Base-by-base conservation (phyloP, 2,888 invertebrate genomes). In the Mechanitis mazaeus region DNA sequence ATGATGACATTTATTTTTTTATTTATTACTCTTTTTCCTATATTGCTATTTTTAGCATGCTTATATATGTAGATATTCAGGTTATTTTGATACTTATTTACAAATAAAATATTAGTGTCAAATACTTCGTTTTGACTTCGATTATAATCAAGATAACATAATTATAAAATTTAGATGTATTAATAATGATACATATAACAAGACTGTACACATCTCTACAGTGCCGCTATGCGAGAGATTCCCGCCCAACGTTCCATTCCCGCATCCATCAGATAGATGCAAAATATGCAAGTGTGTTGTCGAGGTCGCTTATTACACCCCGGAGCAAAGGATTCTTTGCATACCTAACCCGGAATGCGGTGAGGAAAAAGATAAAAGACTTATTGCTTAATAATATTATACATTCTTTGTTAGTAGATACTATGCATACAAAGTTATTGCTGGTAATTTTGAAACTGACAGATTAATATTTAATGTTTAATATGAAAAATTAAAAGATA, bases 211-310 rank as follows among this genome's bases (percentile, higher is more conserved):
- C 31, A 31, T 63, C 64, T 4, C 58, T 60, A 5, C 75, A 85
- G 85, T 80, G 63, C 77, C 80, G 0, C 63, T 75, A 1, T 86
- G 85, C 58, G 75, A 76, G 45, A 71, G 71, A 42, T 80, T 81
- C 62, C 84, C 83, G 0, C 64, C 69, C 33, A 73, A 81, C 59
- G 80, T 85, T 31, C 38, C 69, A 20, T 83, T 85, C 70, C 81
- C 83, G 0, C 81, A 84, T 63, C 85, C 85, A 0, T 70, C 65
- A n/a, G 79, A 81, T 11, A 53, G 12, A 1, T 85, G 85, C 68
- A 71, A 70, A 46, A 58, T 73, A 5, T 87, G 87, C 74, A 75
- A 76, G 64, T 87, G 86, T 50, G 58, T 74, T 12, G 69, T 70
- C 3, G 71, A 70, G 28, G 4, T 65, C 3, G 45, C 66, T 0